phyloP scores from a whole-genome alignment of 2,888 invertebrate species.

The Caenorhabditis afra region DNA sequence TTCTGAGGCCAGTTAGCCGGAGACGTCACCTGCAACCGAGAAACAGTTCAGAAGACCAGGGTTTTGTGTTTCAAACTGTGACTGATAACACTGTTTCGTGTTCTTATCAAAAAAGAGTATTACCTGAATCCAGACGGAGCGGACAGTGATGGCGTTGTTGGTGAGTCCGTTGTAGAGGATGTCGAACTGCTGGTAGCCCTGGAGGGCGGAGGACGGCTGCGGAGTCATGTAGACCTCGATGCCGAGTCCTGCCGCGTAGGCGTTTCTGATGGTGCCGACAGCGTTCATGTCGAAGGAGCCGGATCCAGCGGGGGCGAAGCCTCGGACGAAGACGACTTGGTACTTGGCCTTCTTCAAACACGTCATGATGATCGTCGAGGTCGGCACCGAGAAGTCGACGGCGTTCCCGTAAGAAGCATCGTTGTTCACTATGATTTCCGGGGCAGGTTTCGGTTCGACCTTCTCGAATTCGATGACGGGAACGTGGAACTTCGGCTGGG shows the following conservation, averaged over 20 bases:
- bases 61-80: constrained; percentile 1
- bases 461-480: constrained; percentile 30
- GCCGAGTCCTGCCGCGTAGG: constrained; percentile 62
- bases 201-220: constrained; percentile 36
- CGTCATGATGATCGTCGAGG: constrained; percentile 28
- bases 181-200: constrained; percentile 59
- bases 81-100: background rate
- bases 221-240: constrained; percentile 70
- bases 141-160: constrained; percentile 52
- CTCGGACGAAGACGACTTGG: constrained; percentile 54
- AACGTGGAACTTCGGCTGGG: constrained; percentile 14
- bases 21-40: constrained; percentile 59
- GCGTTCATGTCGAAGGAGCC: constrained; percentile 63
- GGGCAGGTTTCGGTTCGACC: constrained; percentile 33
- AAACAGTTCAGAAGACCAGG: constrained; percentile 2
- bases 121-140: constrained; percentile 64
- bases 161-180: constrained; percentile 53
- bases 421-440: constrained; percentile 35
- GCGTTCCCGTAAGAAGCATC: constrained; percentile 44
- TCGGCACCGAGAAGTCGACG: constrained; percentile 53
- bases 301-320: constrained; percentile 58
- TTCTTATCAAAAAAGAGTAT: background rate
- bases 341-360: constrained; percentile 55
- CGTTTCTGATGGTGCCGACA: constrained; percentile 58
- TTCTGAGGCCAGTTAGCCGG: constrained; percentile 62